phyloP scores from a whole-genome alignment of 2,797 vertebrate genomes.

The Pangasius krempfi region DNA sequence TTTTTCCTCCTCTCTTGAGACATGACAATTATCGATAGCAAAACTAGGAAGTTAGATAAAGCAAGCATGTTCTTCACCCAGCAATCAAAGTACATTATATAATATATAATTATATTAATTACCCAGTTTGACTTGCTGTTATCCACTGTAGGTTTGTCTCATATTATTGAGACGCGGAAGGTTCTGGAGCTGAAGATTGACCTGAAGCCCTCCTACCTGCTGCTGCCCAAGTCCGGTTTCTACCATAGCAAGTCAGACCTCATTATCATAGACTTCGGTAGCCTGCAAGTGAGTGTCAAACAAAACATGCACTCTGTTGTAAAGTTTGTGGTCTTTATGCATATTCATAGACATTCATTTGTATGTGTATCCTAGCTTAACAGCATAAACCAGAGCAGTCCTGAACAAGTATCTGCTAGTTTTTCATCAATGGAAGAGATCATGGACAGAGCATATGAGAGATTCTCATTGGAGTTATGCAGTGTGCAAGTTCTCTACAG shows the following conservation, averaged over 20 bases:
- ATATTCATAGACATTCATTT: not conserved
- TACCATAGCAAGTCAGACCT: slow-evolving; percentile 80
- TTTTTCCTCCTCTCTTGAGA: not conserved
- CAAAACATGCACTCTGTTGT: not conserved
- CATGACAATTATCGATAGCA: not conserved
- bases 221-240: slow-evolving; percentile 88
- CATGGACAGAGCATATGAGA: slow-evolving; percentile 96
- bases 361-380: slow-evolving; percentile 75
- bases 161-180: slow-evolving; percentile 92
- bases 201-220: slow-evolving; percentile 90
- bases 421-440: slow-evolving; percentile 92
- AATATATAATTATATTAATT: not conserved
- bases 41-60: not conserved
- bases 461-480: slow-evolving; percentile 86
- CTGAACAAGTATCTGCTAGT: slow-evolving; percentile 66
- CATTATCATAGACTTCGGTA: slow-evolving; percentile 91
- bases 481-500: slow-evolving; percentile 90
- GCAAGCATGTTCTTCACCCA: not conserved
- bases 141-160: slow-evolving; percentile 79
- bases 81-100: not conserved
- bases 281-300: slow-evolving; percentile 78
- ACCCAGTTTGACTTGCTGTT: too few relatives aligned
- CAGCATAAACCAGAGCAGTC: slow-evolving; percentile 80
- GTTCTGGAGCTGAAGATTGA: slow-evolving; percentile 88
- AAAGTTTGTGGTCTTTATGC: not conserved